A percentile compares a stretch with the other conserved stretches of the same genome.
Conservation (phyloP, 2,797 vertebrate species). For the Podarcis siculus region DNA sequence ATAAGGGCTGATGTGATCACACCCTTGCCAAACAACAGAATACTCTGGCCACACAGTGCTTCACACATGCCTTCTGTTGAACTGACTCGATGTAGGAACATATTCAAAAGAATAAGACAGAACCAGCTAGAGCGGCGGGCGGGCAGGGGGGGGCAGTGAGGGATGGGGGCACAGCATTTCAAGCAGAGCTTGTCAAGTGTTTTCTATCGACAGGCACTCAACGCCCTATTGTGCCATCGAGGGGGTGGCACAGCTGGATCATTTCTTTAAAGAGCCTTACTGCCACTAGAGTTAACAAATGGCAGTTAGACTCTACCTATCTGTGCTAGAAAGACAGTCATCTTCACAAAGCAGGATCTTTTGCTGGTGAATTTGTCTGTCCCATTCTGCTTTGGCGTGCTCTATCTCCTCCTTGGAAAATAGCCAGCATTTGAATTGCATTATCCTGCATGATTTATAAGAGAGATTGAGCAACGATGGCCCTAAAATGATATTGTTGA, state of each 20-base stretch:
- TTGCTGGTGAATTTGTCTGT: not conserved
- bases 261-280: not conserved
- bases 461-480: conserved; percentile 1
- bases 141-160: not conserved
- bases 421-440: conserved; percentile 7
- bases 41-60: not conserved
- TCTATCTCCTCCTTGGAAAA: not conserved
- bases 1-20: not conserved
- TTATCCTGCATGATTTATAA: conserved; percentile 24
- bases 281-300: conserved; percentile 9
- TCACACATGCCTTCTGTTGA: not conserved
- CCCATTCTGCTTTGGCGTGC: not conserved
- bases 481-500: conserved; percentile 19
- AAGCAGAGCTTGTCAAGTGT: not conserved
- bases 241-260: not conserved
- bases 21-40: not conserved
- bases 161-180: not conserved
- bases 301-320: not conserved
- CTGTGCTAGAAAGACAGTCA: not conserved
- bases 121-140: not conserved
- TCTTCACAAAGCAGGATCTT: not conserved
- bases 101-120: conserved; percentile 5
- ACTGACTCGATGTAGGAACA: not conserved
- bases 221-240: not conserved
- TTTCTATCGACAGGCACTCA: not conserved